Conservation (phyloP, 2,113 vertebrate genomes). For the Piaya cayana region DNA sequence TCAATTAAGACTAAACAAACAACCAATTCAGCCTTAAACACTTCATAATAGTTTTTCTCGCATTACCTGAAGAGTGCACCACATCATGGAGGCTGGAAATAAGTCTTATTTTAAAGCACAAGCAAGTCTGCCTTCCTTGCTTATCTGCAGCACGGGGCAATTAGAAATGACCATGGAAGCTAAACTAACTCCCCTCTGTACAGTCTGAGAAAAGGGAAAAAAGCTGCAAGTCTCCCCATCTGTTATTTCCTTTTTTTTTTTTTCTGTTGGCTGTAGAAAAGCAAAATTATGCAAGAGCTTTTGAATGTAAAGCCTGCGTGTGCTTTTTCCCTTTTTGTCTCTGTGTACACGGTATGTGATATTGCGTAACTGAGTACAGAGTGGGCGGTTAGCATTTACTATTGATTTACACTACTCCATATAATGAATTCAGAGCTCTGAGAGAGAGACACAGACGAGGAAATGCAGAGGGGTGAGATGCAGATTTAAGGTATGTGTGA, state of each 20-base stretch:
- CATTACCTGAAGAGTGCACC: slow-evolving; percentile 68
- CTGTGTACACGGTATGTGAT: slow-evolving; percentile 70
- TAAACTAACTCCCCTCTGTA: slow-evolving; percentile 66
- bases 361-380: slow-evolving; percentile 75
- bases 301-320: slow-evolving; percentile 81
- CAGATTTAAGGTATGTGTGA: not conserved
- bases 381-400: slow-evolving; percentile 78
- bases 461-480: not conserved
- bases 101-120: slow-evolving; percentile 44
- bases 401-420: slow-evolving; percentile 75
- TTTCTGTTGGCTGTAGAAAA: slow-evolving; percentile 74
- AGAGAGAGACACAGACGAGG: not conserved
- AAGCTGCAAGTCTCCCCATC: slow-evolving; percentile 77
- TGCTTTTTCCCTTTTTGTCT: slow-evolving; percentile 80
- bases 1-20: slow-evolving; percentile 50
- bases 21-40: slow-evolving; percentile 47
- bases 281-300: slow-evolving; percentile 80
- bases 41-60: slow-evolving; percentile 45
- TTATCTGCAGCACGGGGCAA: slow-evolving; percentile 61
- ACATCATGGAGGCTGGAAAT: slow-evolving; percentile 52
- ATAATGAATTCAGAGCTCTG: slow-evolving; percentile 61
- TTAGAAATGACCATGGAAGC: slow-evolving; percentile 71
- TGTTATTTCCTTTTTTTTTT: slow-evolving; percentile 69
- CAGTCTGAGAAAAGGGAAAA: slow-evolving; percentile 73
- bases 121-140: slow-evolving; percentile 46